These are phyloP conservation scores for Neoitamus cyanurus DNA, from an alignment of 2,888 invertebrate species.

Conservation along the genomic window DNA sequence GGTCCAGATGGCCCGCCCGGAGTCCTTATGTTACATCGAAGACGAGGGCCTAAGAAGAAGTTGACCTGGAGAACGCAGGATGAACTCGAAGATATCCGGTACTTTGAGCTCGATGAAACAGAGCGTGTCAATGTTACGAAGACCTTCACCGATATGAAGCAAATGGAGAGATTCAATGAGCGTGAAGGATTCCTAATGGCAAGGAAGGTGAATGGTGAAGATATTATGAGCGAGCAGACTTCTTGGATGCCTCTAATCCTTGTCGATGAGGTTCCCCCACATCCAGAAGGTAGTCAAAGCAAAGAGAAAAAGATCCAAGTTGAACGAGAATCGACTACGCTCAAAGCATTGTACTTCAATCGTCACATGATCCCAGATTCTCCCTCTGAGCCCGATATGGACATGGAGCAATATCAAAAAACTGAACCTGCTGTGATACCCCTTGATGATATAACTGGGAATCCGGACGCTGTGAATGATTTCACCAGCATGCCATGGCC, in stretches of 20 bases:
- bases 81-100: slow-evolving; percentile 83
- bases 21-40: slow-evolving; percentile 77
- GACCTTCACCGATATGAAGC: slow-evolving; percentile 90
- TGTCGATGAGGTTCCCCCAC: slow-evolving; percentile 75
- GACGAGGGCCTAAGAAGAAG: slow-evolving; percentile 82
- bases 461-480: slow-evolving; percentile 83
- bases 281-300: slow-evolving; percentile 81
- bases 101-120: slow-evolving; percentile 94
- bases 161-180: slow-evolving; percentile 88
- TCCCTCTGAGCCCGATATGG: slow-evolving; percentile 86
- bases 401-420: slow-evolving; percentile 80
- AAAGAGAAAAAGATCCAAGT: slow-evolving; percentile 88
- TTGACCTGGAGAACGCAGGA: slow-evolving; percentile 85
- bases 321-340: slow-evolving; percentile 84
- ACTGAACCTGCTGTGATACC: slow-evolving; percentile 87
- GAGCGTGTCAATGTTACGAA: slow-evolving; percentile 95
- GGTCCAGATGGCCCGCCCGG: slow-evolving; percentile 76
- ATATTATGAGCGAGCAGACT: slow-evolving; percentile 84
- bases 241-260: slow-evolving; percentile 79
- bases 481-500: slow-evolving; percentile 84
- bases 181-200: slow-evolving; percentile 83
- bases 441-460: slow-evolving; percentile 86
- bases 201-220: slow-evolving; percentile 79
- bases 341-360: slow-evolving; percentile 85
- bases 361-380: slow-evolving; percentile 87